Conservation (phyloP, 92 coral and sea anemone species). For the Heteractis magnifica region DNA sequence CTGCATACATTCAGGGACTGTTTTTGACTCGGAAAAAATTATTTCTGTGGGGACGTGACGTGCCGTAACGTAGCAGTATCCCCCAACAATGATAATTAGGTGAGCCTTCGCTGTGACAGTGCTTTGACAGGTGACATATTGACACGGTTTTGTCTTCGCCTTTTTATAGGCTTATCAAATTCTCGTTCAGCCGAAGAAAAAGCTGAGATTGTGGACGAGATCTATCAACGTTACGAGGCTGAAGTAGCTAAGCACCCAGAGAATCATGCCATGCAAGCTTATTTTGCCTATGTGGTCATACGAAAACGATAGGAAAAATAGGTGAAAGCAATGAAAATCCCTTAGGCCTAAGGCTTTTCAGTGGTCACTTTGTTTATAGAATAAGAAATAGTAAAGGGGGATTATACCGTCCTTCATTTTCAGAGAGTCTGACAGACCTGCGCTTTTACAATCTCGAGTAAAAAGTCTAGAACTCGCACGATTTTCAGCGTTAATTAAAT, state of each 20-base stretch:
- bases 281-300: neutral
- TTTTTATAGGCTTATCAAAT: neutral
- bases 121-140: neutral
- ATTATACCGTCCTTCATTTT: too few relatives aligned
- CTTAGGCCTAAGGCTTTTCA: too few relatives aligned
- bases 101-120: neutral
- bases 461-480: too few relatives aligned
- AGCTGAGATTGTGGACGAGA: neutral
- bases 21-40: neutral
- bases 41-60: too few relatives aligned
- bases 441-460: too few relatives aligned
- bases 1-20: neutral
- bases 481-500: too few relatives aligned
- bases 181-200: neutral
- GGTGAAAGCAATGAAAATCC: too few relatives aligned
- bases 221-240: constrained; percentile 4
- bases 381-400: too few relatives aligned
- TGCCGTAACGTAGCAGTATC: too few relatives aligned
- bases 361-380: too few relatives aligned
- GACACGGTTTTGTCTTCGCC: neutral
- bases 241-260: constrained; percentile 6
- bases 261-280: neutral
- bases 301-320: neutral
- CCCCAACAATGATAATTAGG: too few relatives aligned
- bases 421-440: too few relatives aligned